phyloP scores from a whole-genome alignment of 2,113 vertebrate genomes.

The Conger conger region DNA sequence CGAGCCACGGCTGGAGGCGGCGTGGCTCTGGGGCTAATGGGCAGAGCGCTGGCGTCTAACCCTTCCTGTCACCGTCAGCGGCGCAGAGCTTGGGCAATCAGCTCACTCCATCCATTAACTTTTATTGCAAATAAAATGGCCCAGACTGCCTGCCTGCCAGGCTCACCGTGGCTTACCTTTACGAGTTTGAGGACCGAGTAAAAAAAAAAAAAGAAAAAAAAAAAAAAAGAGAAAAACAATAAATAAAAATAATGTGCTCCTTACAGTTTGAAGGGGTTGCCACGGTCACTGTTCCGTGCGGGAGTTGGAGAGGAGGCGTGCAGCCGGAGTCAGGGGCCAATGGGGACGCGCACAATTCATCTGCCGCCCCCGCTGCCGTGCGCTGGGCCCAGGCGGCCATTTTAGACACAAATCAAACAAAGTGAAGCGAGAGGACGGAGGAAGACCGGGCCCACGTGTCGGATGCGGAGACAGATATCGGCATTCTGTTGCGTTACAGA shows the following conservation, averaged over 20 bases:
- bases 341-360: background rate
- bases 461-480: background rate
- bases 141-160: background rate
- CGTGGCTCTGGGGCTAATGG: constrained; percentile 29
- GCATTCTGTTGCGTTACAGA: background rate
- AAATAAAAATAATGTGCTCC: background rate
- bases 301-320: background rate
- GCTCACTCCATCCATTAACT: constrained; percentile 41
- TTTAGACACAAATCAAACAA: background rate
- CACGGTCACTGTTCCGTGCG: background rate
- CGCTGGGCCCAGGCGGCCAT: background rate
- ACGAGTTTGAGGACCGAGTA: background rate
- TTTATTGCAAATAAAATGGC: constrained; percentile 28
- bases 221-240: background rate
- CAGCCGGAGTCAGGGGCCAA: background rate
- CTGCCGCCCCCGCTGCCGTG: background rate
- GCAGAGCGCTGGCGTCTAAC: constrained; percentile 35
- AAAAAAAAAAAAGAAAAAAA: too few relatives aligned
- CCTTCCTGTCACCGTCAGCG: constrained; percentile 36
- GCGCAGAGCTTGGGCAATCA: constrained; percentile 29
- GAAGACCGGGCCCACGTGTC: background rate
- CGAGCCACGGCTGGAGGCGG: background rate
- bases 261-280: background rate
- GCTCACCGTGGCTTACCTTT: constrained; percentile 13
- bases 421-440: background rate